phyloP scores from a whole-genome alignment of 2,113 vertebrate species.

The Prolemur simus region DNA sequence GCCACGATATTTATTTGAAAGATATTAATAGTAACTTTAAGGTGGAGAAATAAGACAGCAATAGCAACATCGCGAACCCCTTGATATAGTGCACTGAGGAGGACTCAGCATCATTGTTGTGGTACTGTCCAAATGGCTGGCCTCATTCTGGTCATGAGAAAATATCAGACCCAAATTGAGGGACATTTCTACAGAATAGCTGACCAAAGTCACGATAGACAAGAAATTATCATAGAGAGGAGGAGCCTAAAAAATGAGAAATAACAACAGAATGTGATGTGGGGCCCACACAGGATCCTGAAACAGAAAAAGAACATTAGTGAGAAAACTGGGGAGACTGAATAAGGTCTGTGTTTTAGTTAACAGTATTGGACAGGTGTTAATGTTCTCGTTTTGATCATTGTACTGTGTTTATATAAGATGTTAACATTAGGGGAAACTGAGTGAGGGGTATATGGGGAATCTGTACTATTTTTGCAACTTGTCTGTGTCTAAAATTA shows the following conservation, averaged over 20 bases:
- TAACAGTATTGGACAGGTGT: background rate
- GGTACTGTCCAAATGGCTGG: background rate
- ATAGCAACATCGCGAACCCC: background rate
- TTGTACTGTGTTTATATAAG: background rate
- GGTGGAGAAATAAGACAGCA: background rate
- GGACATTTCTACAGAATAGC: background rate
- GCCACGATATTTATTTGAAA: background rate
- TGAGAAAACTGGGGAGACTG: background rate
- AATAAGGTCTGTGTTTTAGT: background rate
- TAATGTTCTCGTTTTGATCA: background rate
- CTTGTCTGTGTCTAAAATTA: background rate
- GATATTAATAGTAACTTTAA: background rate
- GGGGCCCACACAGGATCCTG: background rate
- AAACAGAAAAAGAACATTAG: background rate
- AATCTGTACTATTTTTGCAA: background rate
- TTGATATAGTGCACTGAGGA: background rate
- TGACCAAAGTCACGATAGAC: background rate
- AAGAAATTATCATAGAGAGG: too few relatives aligned
- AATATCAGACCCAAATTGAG: background rate
- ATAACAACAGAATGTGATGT: background rate
- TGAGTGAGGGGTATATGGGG: background rate
- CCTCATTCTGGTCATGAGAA: background rate
- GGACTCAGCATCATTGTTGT: background rate
- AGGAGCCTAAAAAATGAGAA: background rate
- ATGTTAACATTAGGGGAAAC: background rate